Conservation (phyloP, 2,797 vertebrate genomes). For the Eutrigla gurnardus region DNA sequence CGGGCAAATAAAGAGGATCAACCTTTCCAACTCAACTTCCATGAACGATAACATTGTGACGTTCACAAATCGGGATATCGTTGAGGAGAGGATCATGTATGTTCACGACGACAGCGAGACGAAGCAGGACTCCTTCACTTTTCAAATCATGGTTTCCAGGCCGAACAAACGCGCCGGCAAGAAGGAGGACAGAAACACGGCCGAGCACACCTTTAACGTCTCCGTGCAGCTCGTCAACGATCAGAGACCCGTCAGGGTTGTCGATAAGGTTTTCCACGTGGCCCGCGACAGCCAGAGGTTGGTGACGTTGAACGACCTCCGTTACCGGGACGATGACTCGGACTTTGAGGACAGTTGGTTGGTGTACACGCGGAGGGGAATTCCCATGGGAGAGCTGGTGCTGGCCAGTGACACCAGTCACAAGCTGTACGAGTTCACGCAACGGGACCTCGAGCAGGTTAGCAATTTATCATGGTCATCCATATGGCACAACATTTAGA, state of each 20-base stretch:
- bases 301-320: constrained; percentile 87
- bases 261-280: constrained; percentile 89
- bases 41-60: constrained; percentile 76
- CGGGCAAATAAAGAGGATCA: constrained; percentile 84
- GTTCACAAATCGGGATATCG: constrained; percentile 89
- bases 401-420: constrained; percentile 81
- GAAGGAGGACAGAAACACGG: constrained; percentile 39
- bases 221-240: constrained; percentile 91
- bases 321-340: constrained; percentile 89
- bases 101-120: constrained; percentile 92
- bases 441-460: constrained; percentile 86
- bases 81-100: constrained; percentile 85
- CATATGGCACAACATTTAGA: constrained; percentile 7
- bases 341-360: constrained; percentile 91
- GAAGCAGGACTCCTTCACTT: constrained; percentile 83
- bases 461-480: neutral
- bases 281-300: constrained; percentile 87
- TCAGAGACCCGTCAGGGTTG: constrained; percentile 88
- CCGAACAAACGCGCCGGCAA: constrained; percentile 51
- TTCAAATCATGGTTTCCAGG: constrained; percentile 75
- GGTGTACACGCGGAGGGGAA: constrained; percentile 89
- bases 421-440: constrained; percentile 91
- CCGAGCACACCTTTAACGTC: constrained; percentile 85
- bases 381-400: constrained; percentile 92
- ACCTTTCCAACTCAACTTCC: constrained; percentile 80